Base-by-base conservation (phyloP, 2,888 invertebrate species). In the Oscheius sp. region DNA sequence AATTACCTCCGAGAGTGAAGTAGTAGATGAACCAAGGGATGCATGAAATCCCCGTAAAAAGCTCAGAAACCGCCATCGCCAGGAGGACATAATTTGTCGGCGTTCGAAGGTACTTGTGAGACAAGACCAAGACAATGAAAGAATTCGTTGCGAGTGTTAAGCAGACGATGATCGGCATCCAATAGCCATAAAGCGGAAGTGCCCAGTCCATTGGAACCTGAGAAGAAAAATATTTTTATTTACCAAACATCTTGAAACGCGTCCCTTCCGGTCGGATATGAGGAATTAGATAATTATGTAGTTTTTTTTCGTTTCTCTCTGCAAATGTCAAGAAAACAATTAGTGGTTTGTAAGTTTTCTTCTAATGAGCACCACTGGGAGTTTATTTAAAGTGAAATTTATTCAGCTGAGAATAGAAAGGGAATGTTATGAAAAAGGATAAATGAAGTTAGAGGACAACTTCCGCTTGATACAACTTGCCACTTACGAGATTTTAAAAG, bases 1-100 rank as follows among this genome's bases (percentile, higher is more conserved):
- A n/a, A 56, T 22, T 54, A 78, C 82, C 84, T 50, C 73, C 67
- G 44, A 85, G 74, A 1, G 85, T 84, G 70, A 82, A 85, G 70
- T 84, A 85, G 70, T 84, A 85, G n/a, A 83, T 68, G 28, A 84
- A 77, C 85, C 85, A 85, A 6, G 85, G 85, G 12, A 85, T 38
- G 32, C 81, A 80, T 17, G 77, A 73, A 14, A 86, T 57, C 17
- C 85, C 83, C 8, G 85, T 85, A 14, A 83, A 65, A 20, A 84
- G 71, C 51, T 80, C 81, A 12, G 77, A 77, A 0, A 85, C 80
- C 1, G 85, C 83, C 83, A 85, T 85, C 0, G 84, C 83, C 24
- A 84, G 47, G 3, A 85, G 72, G 6, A 85, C 82, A 63, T 71
- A 78, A 69, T 85, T 85, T 1, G 84, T 85, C 2, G 85, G 83